Conservation (phyloP, 2,888 invertebrate genomes). For the Oscheius sp. region DNA sequence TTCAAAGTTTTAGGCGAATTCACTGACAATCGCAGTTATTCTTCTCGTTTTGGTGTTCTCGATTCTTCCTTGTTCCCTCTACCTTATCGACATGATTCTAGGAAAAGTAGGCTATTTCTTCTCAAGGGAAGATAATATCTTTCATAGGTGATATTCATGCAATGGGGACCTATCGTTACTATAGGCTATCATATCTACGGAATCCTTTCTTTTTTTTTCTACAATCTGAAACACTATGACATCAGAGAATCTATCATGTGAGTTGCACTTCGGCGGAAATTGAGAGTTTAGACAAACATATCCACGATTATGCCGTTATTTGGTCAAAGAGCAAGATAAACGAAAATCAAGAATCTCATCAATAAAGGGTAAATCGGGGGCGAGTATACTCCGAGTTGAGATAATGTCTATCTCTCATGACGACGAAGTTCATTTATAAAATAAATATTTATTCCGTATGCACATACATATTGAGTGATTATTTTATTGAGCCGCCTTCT, state of each 20-base stretch:
- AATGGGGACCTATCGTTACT: slow-evolving; percentile 53
- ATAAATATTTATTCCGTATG: not conserved
- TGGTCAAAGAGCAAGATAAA: not conserved
- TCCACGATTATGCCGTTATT: not conserved
- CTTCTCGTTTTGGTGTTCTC: slow-evolving; percentile 53
- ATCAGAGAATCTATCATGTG: slow-evolving; percentile 47
- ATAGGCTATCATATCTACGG: slow-evolving; percentile 57
- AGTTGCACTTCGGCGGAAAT: not conserved
- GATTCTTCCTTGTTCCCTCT: slow-evolving; percentile 49
- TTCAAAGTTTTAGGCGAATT: slow-evolving; percentile 42
- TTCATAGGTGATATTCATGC: slow-evolving; percentile 52
- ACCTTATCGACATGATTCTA: slow-evolving; percentile 51
- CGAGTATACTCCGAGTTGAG: not conserved
- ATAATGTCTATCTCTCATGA: not conserved
- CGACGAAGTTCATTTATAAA: not conserved
- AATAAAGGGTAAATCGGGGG: not conserved
- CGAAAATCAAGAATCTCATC: not conserved
- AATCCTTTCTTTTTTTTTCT: slow-evolving; percentile 49
- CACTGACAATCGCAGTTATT: slow-evolving; percentile 49
- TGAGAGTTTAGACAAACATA: not conserved
- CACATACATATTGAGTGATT: not conserved
- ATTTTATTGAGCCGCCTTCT: not conserved
- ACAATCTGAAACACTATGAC: slow-evolving; percentile 51
- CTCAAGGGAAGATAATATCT: not conserved
- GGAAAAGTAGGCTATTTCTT: slow-evolving; percentile 31